These are phyloP conservation scores for Dendrolimus pini DNA, from an alignment of 2,888 invertebrate species.

Conservation along the genomic window DNA sequence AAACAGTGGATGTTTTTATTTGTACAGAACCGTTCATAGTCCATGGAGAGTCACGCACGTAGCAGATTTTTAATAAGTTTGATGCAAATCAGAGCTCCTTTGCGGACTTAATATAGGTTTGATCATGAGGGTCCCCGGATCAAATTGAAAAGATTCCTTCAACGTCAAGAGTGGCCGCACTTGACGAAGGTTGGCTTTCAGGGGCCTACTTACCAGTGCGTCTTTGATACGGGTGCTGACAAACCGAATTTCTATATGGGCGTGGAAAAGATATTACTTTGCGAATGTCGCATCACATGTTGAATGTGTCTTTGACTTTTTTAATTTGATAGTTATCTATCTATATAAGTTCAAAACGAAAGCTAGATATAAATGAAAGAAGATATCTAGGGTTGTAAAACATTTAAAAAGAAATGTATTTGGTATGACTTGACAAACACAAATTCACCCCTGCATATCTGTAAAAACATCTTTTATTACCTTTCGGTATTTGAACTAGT, in stretches of 20 bases:
- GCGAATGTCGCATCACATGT: conserved; percentile 14
- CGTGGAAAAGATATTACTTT: conserved; percentile 33
- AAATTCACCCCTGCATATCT: no score
- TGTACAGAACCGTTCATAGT: no score
- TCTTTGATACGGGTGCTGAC: conserved; percentile 54
- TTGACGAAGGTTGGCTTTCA: conserved; percentile 66
- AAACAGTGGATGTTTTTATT: no score
- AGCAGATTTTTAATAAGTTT: conserved; percentile 63
- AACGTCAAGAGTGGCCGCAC: conserved; percentile 54
- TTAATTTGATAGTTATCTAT: no score
- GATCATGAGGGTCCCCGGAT: conserved; percentile 47
- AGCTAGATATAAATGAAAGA: no score
- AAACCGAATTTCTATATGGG: conserved; percentile 48
- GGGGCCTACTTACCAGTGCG: conserved; percentile 36
- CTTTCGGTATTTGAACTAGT: no score
- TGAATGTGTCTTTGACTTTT: neutral
- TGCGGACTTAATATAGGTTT: conserved; percentile 56
- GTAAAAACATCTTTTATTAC: no score
- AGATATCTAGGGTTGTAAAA: no score
- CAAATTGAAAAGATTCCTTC: conserved; percentile 60
- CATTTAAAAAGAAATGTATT: no score
- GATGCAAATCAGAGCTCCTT: conserved; percentile 59
- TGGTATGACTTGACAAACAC: no score
- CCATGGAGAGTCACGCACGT: no score
- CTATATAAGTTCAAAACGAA: no score